Evolutionary conservation across 2,113 vertebrate species (phyloP).

Genomic region (Aegypius monachus): DNA sequence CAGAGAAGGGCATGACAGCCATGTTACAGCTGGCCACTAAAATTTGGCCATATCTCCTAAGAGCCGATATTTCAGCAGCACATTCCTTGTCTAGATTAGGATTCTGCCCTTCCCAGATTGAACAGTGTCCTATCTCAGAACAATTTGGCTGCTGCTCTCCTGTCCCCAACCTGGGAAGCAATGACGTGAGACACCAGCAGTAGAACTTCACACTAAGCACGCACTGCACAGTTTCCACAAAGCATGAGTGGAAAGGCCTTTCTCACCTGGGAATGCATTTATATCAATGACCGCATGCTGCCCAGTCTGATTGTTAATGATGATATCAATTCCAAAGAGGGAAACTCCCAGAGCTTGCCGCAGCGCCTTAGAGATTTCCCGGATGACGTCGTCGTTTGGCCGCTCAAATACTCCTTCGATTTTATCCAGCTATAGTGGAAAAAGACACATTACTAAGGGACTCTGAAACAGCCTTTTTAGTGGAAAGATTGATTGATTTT

Average conservation of each 20-base stretch:
- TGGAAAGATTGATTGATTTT: constrained; percentile 31
- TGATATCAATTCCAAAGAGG: constrained; percentile 95
- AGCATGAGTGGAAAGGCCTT: background rate
- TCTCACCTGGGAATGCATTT: constrained; percentile 96
- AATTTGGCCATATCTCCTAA: background rate
- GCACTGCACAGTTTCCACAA: background rate
- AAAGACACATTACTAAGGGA: background rate
- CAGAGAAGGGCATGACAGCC: background rate
- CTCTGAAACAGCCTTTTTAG: background rate
- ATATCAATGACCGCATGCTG: constrained; percentile 96
- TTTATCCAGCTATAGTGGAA: constrained; percentile 84
- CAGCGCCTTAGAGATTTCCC: constrained; percentile 86
- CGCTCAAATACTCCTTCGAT: constrained; percentile 92
- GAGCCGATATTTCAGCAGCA: background rate
- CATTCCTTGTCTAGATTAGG: background rate
- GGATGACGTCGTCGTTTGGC: constrained; percentile 91
- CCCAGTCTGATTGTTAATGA: constrained; percentile 97
- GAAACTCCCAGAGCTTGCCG: constrained; percentile 90
- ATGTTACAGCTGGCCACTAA: background rate
- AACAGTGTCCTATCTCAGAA: background rate
- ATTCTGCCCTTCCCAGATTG: background rate
- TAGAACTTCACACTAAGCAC: background rate
- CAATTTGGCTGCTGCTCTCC: background rate
- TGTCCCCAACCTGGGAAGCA: background rate
- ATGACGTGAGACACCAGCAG: background rate